These are phyloP conservation scores for Otolemur crassicaudatus DNA, from an alignment of 2,797 vertebrate genomes.

Conservation along the genomic window DNA sequence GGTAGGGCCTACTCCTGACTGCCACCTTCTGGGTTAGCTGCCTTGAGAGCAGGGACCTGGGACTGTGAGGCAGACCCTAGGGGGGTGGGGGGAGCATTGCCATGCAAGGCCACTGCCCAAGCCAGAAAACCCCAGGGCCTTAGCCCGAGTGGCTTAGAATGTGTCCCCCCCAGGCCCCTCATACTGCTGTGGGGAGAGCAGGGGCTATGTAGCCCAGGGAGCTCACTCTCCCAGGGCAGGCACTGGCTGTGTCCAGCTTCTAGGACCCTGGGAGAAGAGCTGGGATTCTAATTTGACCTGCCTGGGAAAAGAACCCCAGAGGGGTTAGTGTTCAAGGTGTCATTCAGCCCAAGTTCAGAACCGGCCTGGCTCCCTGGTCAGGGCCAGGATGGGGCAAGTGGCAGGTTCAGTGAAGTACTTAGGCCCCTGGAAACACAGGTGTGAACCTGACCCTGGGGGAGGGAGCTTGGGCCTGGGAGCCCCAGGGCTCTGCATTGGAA, in stretches of 20 bases:
- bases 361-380: background rate
- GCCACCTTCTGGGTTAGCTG: accelerated
- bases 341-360: background rate
- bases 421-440: background rate
- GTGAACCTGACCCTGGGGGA: background rate
- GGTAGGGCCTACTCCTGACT: background rate
- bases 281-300: background rate
- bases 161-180: background rate
- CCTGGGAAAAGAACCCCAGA: background rate
- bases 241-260: background rate
- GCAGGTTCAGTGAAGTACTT: background rate
- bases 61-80: background rate
- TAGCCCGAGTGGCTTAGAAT: accelerated
- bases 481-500: background rate
- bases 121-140: background rate
- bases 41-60: background rate
- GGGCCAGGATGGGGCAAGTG: background rate
- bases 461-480: background rate
- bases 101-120: accelerated
- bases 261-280: background rate
- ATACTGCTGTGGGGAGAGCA: too few relatives aligned
- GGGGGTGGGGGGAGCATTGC: too few relatives aligned
- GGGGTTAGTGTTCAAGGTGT: too few relatives aligned
- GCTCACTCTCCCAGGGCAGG: background rate
- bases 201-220: background rate